phyloP scores from a whole-genome alignment of 2,888 invertebrate species.

The Heliconius erato region DNA sequence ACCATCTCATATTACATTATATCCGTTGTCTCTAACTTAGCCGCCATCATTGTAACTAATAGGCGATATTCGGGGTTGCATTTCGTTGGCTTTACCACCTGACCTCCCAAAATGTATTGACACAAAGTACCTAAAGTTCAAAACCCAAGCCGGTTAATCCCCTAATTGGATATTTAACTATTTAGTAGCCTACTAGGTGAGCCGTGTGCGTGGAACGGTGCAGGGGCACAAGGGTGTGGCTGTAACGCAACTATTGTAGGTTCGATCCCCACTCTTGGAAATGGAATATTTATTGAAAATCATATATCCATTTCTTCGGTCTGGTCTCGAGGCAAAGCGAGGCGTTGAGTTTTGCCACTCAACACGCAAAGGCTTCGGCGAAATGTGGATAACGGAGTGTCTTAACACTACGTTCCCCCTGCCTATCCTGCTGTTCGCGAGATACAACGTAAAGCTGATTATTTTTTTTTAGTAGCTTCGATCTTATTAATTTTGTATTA shows the following conservation, averaged over 20 bases:
- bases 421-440: too few species aligned
- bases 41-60: slow-evolving; percentile 77
- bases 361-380: too few species aligned
- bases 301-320: too few species aligned
- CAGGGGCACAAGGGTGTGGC: too few species aligned
- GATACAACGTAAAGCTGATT: too few species aligned
- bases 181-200: slow-evolving; percentile 60
- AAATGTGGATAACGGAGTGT: too few species aligned
- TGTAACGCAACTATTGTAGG: too few species aligned
- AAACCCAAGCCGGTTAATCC: slow-evolving; percentile 77
- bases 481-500: slow-evolving; percentile 44
- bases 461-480: slow-evolving; percentile 54
- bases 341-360: too few species aligned
- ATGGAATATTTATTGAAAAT: too few species aligned
- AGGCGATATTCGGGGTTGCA: slow-evolving; percentile 81
- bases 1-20: slow-evolving; percentile 76
- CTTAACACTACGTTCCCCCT: too few species aligned
- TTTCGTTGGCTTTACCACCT: slow-evolving; percentile 81
- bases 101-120: slow-evolving; percentile 79
- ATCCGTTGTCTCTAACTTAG: slow-evolving; percentile 75
- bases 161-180: slow-evolving; percentile 75
- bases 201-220: slow-evolving; percentile 22
- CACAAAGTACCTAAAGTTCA: slow-evolving; percentile 78
- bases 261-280: too few species aligned
- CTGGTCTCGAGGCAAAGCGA: too few species aligned